These are phyloP conservation scores for Brachypteracias leptosomus DNA, from an alignment of 2,113 vertebrate genomes.

Conservation along the genomic window DNA sequence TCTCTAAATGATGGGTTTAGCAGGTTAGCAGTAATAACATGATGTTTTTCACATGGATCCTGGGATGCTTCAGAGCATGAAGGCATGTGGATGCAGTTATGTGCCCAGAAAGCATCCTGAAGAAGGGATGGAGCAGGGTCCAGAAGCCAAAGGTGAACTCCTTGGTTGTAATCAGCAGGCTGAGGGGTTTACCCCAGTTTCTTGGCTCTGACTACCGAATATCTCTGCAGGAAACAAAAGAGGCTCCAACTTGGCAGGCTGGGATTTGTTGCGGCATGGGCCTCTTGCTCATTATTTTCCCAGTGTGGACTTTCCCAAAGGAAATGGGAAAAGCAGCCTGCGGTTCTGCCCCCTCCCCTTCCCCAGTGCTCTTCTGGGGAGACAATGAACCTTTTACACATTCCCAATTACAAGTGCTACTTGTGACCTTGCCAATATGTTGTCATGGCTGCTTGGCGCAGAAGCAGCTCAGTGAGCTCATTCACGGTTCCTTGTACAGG, in stretches of 20 bases:
- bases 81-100: background rate
- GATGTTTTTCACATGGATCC: background rate
- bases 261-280: constrained; percentile 30
- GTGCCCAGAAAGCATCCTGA: background rate
- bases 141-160: constrained; percentile 15
- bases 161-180: background rate
- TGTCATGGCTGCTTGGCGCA: constrained; percentile 67
- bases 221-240: background rate
- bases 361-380: background rate
- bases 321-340: constrained; percentile 41
- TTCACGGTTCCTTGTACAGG: background rate
- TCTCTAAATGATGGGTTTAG: background rate
- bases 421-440: constrained; percentile 70
- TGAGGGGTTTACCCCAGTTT: background rate
- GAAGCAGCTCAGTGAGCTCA: constrained; percentile 35
- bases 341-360: constrained; percentile 51
- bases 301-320: constrained; percentile 61
- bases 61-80: background rate
- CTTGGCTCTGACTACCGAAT: background rate
- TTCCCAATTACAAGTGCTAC: constrained; percentile 67
- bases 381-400: constrained; percentile 66
- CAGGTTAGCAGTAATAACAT: background rate
- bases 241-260: constrained; percentile 35
- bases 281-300: constrained; percentile 67
- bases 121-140: background rate